Percentiles rank a stretch among this genome's conserved stretches.
Evolutionary conservation across 2,888 invertebrate genomes (phyloP).

Genomic region (Campaea margaritaria): DNA sequence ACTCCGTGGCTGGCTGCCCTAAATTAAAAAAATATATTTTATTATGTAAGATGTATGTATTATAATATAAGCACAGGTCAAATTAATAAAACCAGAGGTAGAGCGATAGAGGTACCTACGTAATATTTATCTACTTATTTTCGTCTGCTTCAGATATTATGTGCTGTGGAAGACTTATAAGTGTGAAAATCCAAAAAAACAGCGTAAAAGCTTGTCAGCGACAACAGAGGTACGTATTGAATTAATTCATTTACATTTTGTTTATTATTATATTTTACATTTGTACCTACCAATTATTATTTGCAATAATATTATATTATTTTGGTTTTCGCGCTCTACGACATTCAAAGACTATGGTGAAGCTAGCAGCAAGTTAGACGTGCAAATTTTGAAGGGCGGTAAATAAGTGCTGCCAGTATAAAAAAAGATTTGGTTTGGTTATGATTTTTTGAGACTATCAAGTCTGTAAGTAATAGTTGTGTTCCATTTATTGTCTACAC

Average conservation of each 20-base stretch:
- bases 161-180: constrained; percentile 71
- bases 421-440: constrained; percentile 2
- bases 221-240: constrained; percentile 78
- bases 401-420: constrained; percentile 1
- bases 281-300: too few species aligned
- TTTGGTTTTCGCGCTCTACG: constrained; percentile 2
- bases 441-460: not conserved
- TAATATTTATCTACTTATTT: not conserved
- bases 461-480: too few species aligned
- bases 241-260: too few species aligned
- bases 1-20: too few species aligned
- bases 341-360: constrained; percentile 4
- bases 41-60: too few species aligned
- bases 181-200: constrained; percentile 65
- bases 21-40: too few species aligned
- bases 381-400: not conserved
- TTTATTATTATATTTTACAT: too few species aligned
- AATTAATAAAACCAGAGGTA: too few species aligned
- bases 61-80: too few species aligned
- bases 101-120: too few species aligned
- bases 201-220: constrained; percentile 76
- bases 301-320: too few species aligned
- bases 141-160: constrained; percentile 64
- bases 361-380: constrained; percentile 15
- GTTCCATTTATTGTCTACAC: too few species aligned